Evolutionary conservation across 2,113 vertebrate genomes (phyloP), one percentile per base, ranked within the genome.

Genomic region (Panurus biarmicus): DNA sequence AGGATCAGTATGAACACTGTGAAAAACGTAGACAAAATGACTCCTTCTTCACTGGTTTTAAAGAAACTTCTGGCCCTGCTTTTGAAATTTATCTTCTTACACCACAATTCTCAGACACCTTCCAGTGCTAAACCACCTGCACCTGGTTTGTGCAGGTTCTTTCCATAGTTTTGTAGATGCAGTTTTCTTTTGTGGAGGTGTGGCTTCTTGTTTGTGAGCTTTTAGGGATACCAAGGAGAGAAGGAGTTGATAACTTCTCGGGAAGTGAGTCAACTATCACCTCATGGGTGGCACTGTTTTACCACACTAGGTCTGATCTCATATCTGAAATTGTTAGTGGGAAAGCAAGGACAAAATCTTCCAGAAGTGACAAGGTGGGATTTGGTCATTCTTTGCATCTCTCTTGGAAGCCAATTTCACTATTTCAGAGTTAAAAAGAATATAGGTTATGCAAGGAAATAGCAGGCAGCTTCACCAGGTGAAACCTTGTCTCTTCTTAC

Each of bases 141-240:
- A 31, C 21, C 61, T 83, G 56, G 35, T 87, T 72, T 91, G 84
- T 48, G 33, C 28, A 77, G 42, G 21, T 83, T 66, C 64, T 94
- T 95, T 87, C 31, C n/a, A 4, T n/a, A 23, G 44, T 48, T 77
- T 50, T 4, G 0, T 62, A 29, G 5, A 2, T 25, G 9, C 0
- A 0, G 14, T 28, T 89, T 83, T 69, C 36, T 36, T 67, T 9
- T 57, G 11, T 33, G 69, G 44, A 51, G 18, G 44, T 61, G 12
- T 8, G 13, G 11, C 20, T 65, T 79, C 35, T 31, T 80, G 16
- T 70, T 72, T 42, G 12, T 77, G 67, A 88, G 51, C 40, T 85
- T 87, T 53, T 74, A 80, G 66, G 38, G 45, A 24, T 85, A 35
- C 29, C 65, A 17, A 54, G 35, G 26, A 67, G 40, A 84, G 50